Percentiles rank a stretch among this genome's conserved stretches.
phyloP scores from a whole-genome alignment of 2,888 invertebrate species.

The Lasioglossum lativentre region DNA sequence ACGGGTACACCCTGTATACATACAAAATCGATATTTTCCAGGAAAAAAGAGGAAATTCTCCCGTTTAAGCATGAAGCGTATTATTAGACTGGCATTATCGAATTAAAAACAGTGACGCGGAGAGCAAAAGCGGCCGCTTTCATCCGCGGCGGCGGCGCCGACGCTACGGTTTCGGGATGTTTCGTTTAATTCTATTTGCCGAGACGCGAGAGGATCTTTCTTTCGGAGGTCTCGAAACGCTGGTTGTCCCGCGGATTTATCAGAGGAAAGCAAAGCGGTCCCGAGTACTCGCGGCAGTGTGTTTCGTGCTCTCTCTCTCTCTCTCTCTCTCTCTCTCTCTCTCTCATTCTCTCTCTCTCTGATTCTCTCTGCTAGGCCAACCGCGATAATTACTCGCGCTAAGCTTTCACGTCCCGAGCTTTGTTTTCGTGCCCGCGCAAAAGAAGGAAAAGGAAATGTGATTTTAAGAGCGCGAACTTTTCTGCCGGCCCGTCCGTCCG shows the following conservation, averaged over 20 bases:
- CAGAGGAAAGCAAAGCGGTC: slow-evolving; percentile 6
- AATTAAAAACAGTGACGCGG: slow-evolving; percentile 6
- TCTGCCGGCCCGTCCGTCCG: slow-evolving; percentile 28
- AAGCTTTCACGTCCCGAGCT: slow-evolving; percentile 45
- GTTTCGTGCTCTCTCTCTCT: slow-evolving; percentile 18
- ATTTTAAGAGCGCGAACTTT: slow-evolving; percentile 67
- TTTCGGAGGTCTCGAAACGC: slow-evolving; percentile 4
- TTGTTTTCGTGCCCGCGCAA: slow-evolving; percentile 47
- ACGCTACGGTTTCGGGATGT: neutral
- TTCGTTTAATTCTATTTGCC: slow-evolving; percentile 26
- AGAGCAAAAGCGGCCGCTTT: neutral
- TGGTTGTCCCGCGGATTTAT: slow-evolving; percentile 28
- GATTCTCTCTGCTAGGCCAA: neutral
- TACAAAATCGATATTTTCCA: neutral
- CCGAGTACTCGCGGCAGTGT: neutral
- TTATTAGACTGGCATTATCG: neutral
- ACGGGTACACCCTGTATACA: too few relatives aligned
- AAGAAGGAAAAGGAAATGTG: slow-evolving; percentile 57
- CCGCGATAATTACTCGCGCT: slow-evolving; percentile 59
- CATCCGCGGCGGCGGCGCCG: neutral
- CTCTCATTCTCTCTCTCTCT: neutral
- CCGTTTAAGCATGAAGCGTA: neutral
- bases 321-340: neutral
- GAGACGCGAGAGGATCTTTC: neutral
- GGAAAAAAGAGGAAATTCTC: neutral